phyloP scores from a whole-genome alignment of 2,113 vertebrate species.

The Sylvietta virens region DNA sequence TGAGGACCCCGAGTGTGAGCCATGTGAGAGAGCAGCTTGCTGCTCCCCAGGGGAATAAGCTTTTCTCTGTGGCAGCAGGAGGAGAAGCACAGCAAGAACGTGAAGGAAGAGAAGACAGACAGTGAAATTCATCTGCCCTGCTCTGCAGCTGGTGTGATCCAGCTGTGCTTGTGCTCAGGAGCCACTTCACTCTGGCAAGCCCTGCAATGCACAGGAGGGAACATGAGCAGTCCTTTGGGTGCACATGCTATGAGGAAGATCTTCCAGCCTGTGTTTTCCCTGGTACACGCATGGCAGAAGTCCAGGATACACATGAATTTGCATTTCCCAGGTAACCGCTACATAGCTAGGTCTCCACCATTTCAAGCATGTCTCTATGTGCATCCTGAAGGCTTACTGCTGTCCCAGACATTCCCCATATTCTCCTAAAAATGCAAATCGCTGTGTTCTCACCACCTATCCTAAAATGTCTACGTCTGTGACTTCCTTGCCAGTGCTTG shows the following conservation, averaged over 20 bases:
- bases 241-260: accelerated
- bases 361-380: background rate
- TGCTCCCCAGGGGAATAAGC: background rate
- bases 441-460: accelerated
- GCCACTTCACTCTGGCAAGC: background rate
- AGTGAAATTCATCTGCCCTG: background rate
- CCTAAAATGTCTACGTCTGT: background rate
- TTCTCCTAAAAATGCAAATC: background rate
- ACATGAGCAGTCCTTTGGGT: background rate
- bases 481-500: background rate
- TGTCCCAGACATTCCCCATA: background rate
- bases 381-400: background rate
- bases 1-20: accelerated
- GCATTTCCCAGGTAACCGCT: background rate
- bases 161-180: background rate
- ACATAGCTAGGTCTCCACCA: background rate
- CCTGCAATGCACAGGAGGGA: accelerated
- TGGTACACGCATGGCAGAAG: background rate
- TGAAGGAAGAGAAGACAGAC: background rate
- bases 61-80: accelerated
- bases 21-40: background rate
- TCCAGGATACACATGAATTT: background rate
- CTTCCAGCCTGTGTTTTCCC: background rate
- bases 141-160: background rate
- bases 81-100: background rate